Percentiles rank a stretch among this genome's conserved stretches.
Evolutionary conservation across 2,888 invertebrate genomes (phyloP).

Genomic region (Petrolisthes cinctipes): DNA sequence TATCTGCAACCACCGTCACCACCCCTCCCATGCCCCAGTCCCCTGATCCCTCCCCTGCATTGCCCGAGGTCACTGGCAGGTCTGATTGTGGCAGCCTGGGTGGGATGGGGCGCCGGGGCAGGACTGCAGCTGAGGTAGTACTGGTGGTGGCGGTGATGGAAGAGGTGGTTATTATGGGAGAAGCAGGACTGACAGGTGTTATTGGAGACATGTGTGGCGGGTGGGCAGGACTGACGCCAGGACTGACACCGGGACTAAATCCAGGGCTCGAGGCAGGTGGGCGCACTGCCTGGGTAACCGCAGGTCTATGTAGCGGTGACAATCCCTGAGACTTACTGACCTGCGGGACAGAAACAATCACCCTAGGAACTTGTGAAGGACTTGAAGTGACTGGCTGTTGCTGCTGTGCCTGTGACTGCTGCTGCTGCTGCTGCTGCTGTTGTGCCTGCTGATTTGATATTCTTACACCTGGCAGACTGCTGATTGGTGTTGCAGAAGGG

Average conservation of each 20-base stretch:
- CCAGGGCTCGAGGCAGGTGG: conserved; percentile 53
- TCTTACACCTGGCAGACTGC: conserved; percentile 63
- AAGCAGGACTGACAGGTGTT: conserved; percentile 41
- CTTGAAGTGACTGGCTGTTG: conserved; percentile 55
- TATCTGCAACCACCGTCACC: conserved; percentile 60
- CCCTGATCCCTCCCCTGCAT: conserved; percentile 35
- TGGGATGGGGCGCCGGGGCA: conserved; percentile 38
- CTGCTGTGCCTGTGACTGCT: conserved; percentile 32
- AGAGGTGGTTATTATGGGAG: conserved; percentile 49
- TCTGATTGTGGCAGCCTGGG: conserved; percentile 37
- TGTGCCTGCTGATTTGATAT: conserved; percentile 52
- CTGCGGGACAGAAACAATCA: conserved; percentile 58
- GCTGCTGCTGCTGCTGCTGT: conserved; percentile 27
- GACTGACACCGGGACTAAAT: conserved; percentile 55
- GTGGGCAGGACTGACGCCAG: conserved; percentile 57
- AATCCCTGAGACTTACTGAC: conserved; percentile 61
- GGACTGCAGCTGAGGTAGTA: conserved; percentile 49
- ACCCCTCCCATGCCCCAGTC: conserved; percentile 38
- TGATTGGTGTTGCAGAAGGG: conserved; percentile 64
- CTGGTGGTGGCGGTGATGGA: conserved; percentile 57
- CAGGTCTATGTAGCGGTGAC: conserved; percentile 57
- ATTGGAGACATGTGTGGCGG: conserved; percentile 53
- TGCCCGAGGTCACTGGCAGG: conserved; percentile 32
- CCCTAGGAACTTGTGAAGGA: conserved; percentile 64
- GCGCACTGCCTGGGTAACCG: conserved; percentile 48